phyloP scores from a whole-genome alignment of 2,888 invertebrate species.

The Hydriomena furcata region DNA sequence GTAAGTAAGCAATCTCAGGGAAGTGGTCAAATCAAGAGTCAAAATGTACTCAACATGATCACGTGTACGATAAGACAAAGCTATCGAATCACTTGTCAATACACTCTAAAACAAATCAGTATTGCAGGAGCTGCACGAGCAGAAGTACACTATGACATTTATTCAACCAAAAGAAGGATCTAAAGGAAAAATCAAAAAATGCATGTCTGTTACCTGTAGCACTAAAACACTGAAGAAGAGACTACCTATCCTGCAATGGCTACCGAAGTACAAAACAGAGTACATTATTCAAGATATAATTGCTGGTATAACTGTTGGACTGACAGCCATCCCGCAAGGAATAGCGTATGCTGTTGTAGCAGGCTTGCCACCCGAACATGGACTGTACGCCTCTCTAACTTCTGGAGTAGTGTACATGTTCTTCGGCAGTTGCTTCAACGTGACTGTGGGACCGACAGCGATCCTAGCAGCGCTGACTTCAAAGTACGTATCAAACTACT shows the following conservation, averaged over 20 bases:
- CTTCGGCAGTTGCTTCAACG: conserved; percentile 92
- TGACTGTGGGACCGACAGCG: conserved; percentile 93
- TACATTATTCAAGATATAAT: conserved; percentile 90
- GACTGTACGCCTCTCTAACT: conserved; percentile 95
- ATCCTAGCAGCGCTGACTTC: conserved; percentile 93
- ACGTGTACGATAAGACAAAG: conserved; percentile 27
- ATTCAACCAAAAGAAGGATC: conserved; percentile 24
- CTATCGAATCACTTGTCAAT: conserved; percentile 16
- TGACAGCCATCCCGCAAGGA: conserved; percentile 93
- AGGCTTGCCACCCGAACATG: conserved; percentile 89
- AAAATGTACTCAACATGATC: conserved; percentile 11
- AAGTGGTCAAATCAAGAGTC: conserved; percentile 14
- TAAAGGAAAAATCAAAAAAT: conserved; percentile 48
- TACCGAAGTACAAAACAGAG: conserved; percentile 86
- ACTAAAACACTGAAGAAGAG: conserved; percentile 72
- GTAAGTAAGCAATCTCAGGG: no score
- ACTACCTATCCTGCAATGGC: conserved; percentile 88
- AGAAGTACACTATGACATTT: conserved; percentile 31
- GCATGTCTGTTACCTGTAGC: conserved; percentile 61
- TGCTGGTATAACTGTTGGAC: conserved; percentile 92
- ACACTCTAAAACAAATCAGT: conserved; percentile 19
- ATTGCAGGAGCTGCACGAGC: conserved; percentile 3
- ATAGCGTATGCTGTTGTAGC: conserved; percentile 92
- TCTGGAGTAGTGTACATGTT: conserved; percentile 94
- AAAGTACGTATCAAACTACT: conserved; percentile 84